A percentile compares a stretch with the other conserved stretches of the same genome.
phyloP scores from a whole-genome alignment of 2,797 vertebrate genomes.

The Nyctalus aviator region DNA sequence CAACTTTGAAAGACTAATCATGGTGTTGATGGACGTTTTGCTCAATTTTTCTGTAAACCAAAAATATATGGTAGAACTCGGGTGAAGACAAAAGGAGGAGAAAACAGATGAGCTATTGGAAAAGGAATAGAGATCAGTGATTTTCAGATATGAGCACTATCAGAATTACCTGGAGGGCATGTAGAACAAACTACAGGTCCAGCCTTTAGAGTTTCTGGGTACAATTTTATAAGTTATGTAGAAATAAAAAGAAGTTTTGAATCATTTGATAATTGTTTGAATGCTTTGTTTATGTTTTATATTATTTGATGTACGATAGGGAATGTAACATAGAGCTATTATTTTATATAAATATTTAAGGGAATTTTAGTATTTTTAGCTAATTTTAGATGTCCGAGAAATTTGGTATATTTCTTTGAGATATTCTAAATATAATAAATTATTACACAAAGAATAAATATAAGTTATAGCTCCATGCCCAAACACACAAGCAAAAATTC shows the following conservation, averaged over 20 bases:
- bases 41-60: not conserved
- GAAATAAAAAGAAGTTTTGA: not conserved
- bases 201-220: not conserved
- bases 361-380: not conserved
- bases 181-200: too few species aligned
- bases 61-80: not conserved
- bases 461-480: not conserved
- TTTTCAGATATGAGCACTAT: not conserved
- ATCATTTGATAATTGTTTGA: not conserved
- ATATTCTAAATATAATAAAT: not conserved
- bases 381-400: not conserved
- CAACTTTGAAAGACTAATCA: not conserved
- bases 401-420: not conserved
- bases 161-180: not conserved
- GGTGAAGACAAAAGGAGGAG: not conserved
- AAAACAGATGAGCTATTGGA: not conserved
- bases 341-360: conserved; percentile 29
- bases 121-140: not conserved
- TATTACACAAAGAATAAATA: not conserved
- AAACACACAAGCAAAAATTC: not conserved
- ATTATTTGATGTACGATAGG: not conserved
- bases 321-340: not conserved
- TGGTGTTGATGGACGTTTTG: not conserved
- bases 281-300: not conserved
- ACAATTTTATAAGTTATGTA: not conserved